Evolutionary conservation across 2,113 vertebrate genomes (phyloP), one percentile per base, ranked within the genome.

Genomic region (Tachysurus vachellii): DNA sequence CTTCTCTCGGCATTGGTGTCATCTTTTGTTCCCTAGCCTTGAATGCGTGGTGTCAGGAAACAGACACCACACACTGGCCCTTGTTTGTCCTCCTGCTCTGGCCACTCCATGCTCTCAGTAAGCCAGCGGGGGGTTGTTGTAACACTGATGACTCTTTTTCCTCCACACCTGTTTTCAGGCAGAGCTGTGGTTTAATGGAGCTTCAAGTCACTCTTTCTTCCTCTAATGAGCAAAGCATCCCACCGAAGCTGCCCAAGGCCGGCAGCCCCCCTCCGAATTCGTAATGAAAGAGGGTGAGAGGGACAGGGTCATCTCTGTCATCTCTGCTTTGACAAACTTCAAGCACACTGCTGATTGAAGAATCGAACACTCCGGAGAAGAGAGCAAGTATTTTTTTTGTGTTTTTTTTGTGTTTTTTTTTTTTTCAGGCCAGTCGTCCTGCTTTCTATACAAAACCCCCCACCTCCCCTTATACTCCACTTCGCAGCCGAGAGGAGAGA

Each of bases 221-320:
- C 89, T 90, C 92, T 95, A 95, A 95, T 93, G 94, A 95, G 94
- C 92, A 95, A 94, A 95, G 93, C 90, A 85, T 94, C 92, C 94
- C 80, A 85, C 86, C 82, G 92, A 92, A 90, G 86, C 54, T 90
- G 93, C 91, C 87, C 28, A 21, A 91, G 92, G 90, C 94, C 91
- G 91, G 89, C 91, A 89, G 93, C 88, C 91, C 91, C 93, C 87
- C 85, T 87, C 88, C 79, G 59, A 86, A 85, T 89, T 87, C 36
- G 19, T 56, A 80, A 85, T 88, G 54, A 86, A 86, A 90, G 83
- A 90, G 88, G 89, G 89, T 88, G 93, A 90, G 89, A 91, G 87
- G 81, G 81, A 87, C 79, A 90, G 81, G 81, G 71, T 64, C 59
- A 92, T 92, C 93, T 93, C 93, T 94, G 94, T 94, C 92, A 5